phyloP scores from a whole-genome alignment of 2,888 invertebrate genomes.

The Eupithecia vulgata region DNA sequence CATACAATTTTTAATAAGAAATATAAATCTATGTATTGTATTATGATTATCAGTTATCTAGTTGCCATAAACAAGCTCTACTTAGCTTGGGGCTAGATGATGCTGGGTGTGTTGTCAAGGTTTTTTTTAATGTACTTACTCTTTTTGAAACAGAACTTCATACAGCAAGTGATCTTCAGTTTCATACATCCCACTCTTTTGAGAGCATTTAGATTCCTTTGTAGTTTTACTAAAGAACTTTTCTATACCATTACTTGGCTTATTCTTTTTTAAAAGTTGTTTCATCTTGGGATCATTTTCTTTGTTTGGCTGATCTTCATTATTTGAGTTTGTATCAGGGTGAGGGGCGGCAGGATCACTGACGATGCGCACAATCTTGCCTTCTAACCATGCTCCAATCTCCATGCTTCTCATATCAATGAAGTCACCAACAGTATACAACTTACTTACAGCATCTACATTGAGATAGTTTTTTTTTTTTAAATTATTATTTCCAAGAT shows the following conservation, averaged over 20 bases:
- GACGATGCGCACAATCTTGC: slow-evolving; percentile 83
- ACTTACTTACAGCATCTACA: slow-evolving; percentile 74
- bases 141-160: slow-evolving; percentile 68
- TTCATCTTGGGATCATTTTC: slow-evolving; percentile 63
- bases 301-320: slow-evolving; percentile 41
- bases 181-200: slow-evolving; percentile 40
- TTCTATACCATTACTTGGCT: slow-evolving; percentile 58
- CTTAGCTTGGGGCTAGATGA: no score
- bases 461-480: background rate
- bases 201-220: slow-evolving; percentile 49
- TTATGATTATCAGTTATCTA: no score
- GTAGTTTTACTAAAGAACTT: slow-evolving; percentile 62
- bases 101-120: background rate
- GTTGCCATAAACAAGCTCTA: no score
- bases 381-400: slow-evolving; percentile 90
- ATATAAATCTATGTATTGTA: no score
- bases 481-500: background rate
- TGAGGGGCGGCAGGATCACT: slow-evolving; percentile 54
- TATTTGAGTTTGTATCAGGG: slow-evolving; percentile 4
- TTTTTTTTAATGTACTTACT: slow-evolving; percentile 57
- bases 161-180: slow-evolving; percentile 72
- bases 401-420: slow-evolving; percentile 86
- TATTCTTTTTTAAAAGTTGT: slow-evolving; percentile 51
- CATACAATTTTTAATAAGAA: background rate
- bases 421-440: slow-evolving; percentile 85